Base-by-base conservation (phyloP, 2,113 vertebrate genomes). In the Mobula hypostoma region DNA sequence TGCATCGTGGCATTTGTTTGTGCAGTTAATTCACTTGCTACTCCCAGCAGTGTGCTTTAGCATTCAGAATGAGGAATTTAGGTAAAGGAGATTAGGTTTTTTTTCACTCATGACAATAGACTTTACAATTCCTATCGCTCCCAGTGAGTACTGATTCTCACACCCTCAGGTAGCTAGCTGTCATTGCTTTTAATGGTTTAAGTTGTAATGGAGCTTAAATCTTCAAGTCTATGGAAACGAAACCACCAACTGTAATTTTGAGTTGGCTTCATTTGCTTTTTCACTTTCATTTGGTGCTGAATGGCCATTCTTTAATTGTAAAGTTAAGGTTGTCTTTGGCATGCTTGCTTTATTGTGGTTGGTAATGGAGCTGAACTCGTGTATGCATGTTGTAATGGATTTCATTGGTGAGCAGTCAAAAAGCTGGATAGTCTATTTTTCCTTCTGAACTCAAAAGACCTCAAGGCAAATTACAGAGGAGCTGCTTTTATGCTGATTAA, bases 61-160 rank as follows among this genome's bases (percentile, higher is more conserved):
- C 98, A 97, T 98, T 97, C 95, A 95, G 96, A 96, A 95, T 97
- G 96, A 97, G 96, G 95, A 95, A 90, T 83, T 95, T 87, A 94
- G 94, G 96, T 94, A 88, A 96, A 94, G 94, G 88, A 94, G 95
- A 96, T 94, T 96, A 94, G 95, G 95, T 95, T 94, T 94, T 94
- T 17, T 48, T 48, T 48, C 3, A 48, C 77, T 80, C 94, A 90
- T 90, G 61, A 90, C 85, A 90, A 90, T 90, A 68, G 85, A 90
- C 85, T 90, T 90, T 90, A 32, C 66, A 90, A 90, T 90, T 90
- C 85, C 61, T 90, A 32, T 66, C 32, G 61, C 85, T 90, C 61
- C 32, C 85, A 32, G 85, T 90, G 85, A 63, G 85, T 15, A n/a
- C 85, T 90, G 63, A 14, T 90, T 90, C 61, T 90, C 85, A 90